Base-by-base conservation (phyloP, 2,888 invertebrate species). In the Machimus rusticus region DNA sequence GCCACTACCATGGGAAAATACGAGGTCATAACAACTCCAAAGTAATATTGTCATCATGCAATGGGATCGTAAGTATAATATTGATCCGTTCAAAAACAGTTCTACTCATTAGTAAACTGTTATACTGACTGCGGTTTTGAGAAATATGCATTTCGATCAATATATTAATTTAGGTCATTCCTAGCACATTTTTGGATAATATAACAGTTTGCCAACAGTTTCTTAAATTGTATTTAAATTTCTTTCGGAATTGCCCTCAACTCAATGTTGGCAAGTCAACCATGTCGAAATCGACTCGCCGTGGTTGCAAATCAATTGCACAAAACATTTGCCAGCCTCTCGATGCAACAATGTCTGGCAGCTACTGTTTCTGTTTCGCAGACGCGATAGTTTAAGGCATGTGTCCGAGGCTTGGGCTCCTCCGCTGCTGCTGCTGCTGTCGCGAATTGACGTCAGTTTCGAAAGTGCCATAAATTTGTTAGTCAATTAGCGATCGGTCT, bases 1-100 rank as follows among this genome's bases (percentile, higher is more conserved):
- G 97, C 92, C 97, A 97, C 93, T 97, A 96, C 93, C 95, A 95
- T 88, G 98, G 98, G 89, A 93, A 94, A 90, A 94, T 98, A 88
- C 93, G 95, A 86, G 96, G 96, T 77, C 95, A 96, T 89, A 93
- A 94, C 6, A 93, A 93, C 87, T 97, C 97, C 55, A 94, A 93
- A 89, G 96, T 97, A 84, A 97, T 97, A 23, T 91, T 98, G 87
- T 97, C 97, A 16, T 95, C 97, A 23, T 98, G 97, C 92, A 94
- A 96, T 91, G 97, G 97, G 91, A 93, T 97, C 94, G 97, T 97
- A 93, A 96, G 96, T 93, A 78, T n/a, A 9, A 0, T 51, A 19
- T 51, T 51, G 4, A 43, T 43, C 4, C 14, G 43, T 43, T 43
- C 43, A 43, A 43, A 14, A 39, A 39, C 12, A 9, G 39, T 39